Evolutionary conservation across 2,797 vertebrate species (phyloP), one percentile per base, ranked within the genome.

Genomic region (Halcyon chelicuti): DNA sequence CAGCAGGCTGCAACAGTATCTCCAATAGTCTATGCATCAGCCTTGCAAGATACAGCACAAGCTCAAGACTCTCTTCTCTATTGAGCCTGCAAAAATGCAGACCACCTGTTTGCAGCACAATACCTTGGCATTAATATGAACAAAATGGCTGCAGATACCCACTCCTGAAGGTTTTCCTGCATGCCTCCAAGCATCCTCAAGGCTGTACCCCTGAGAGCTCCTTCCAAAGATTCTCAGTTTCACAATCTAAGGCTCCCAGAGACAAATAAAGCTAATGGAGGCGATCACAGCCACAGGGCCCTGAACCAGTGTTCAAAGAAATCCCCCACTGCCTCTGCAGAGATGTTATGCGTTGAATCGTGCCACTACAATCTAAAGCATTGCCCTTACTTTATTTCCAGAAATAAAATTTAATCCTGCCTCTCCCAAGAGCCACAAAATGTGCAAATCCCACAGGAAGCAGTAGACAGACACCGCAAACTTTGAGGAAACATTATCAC

Each of bases 71-170:
- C 35, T 46, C 58, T 73, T 61, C 81, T 70, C 58, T 26, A 14
- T 2, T n/a, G 9, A 83, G 83, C 35, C 55, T 79, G 63, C 60
- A 90, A 65, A 92, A 95, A 79, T 5, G 26, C 80, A 94, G 83
- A 70, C 63, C 79, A 92, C 93, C 91, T 96, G 95, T 82, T 79
- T 82, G 77, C 74, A 90, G 80, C 47, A 84, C 33, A 67, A 80
- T 88, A 84, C 47, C 51, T 71, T 76, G 60, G 57, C 74, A 79
- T 26, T 31, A 67, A 35, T 33, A 20, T 3, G n/a, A 90, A 88
- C 92, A 96, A 96, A 95, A 96, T 94, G 91, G 91, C 91, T 96
- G 95, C 95, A 94, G 74, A 90, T 77, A 74, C 33, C 76, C 77
- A 82, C 57, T 94, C 67, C 66, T 76, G 37, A 5, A 2, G 35